These are phyloP conservation scores for Mungos mungo DNA, from an alignment of 2,113 vertebrate species.

Conservation along the genomic window DNA sequence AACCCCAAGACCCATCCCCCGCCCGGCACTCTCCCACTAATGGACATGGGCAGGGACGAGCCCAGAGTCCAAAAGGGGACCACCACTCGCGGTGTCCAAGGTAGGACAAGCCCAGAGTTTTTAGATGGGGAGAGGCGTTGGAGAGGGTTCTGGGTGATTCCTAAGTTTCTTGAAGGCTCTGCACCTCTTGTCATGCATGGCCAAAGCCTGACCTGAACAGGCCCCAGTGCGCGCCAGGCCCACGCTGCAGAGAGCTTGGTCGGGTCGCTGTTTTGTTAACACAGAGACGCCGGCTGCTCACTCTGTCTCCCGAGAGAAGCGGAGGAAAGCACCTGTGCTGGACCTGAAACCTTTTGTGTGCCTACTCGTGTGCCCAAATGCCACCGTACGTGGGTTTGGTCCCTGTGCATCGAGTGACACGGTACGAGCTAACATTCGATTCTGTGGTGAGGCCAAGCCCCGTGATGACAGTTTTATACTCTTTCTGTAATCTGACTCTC, in stretches of 20 bases:
- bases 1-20: background rate
- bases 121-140: background rate
- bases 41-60: background rate
- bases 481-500: background rate
- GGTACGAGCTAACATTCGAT: background rate
- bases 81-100: background rate
- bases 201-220: background rate
- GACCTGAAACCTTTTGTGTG: background rate
- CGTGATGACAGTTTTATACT: background rate
- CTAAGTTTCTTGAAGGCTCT: background rate
- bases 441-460: background rate
- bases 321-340: background rate
- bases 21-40: background rate
- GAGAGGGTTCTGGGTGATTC: background rate
- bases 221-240: background rate
- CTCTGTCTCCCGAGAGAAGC: background rate
- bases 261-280: background rate
- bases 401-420: background rate
- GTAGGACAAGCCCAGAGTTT: background rate
- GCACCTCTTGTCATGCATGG: fast-evolving
- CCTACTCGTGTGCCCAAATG: background rate
- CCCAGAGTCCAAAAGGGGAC: background rate
- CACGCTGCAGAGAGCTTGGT: fast-evolving
- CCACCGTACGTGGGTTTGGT: fast-evolving
- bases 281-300: fast-evolving